A percentile compares a stretch with the other conserved stretches of the same genome.
These are phyloP conservation scores for Oriolus oriolus DNA, from an alignment of 2,113 vertebrate genomes.

Conservation along the genomic window DNA sequence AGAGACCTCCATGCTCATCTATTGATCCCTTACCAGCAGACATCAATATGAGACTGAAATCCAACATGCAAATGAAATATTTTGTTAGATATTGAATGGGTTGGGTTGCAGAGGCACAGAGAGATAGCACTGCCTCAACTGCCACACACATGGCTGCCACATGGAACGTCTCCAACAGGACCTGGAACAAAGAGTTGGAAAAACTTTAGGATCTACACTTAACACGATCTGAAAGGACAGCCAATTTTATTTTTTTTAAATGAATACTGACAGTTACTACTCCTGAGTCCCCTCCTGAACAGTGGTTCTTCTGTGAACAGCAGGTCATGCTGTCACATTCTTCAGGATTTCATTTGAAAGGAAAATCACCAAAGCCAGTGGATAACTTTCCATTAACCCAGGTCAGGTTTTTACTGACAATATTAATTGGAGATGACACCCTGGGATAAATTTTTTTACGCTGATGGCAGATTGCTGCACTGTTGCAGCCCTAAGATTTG, in stretches of 20 bases:
- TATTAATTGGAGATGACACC: neutral
- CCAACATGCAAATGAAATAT: neutral
- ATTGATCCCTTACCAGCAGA: neutral
- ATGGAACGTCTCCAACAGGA: conserved; percentile 39
- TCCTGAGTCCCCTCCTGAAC: neutral
- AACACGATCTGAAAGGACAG: neutral
- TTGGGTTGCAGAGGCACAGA: neutral
- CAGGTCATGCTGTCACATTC: neutral
- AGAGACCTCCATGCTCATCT: neutral
- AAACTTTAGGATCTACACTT: neutral
- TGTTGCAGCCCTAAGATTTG: neutral
- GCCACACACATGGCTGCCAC: conserved; percentile 36
- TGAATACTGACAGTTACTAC: neutral
- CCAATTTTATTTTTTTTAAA: neutral
- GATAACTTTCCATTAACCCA: neutral
- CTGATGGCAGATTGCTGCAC: neutral
- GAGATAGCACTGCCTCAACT: conserved; percentile 53
- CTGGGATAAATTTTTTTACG: neutral
- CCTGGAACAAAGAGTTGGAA: neutral
- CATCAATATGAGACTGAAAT: neutral
- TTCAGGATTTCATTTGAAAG: neutral
- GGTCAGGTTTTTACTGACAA: neutral
- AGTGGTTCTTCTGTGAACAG: neutral
- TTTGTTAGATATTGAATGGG: neutral
- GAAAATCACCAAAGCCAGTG: neutral